Base-by-base conservation (phyloP, 1,140 invertebrate species). In the Linepithema humile region DNA sequence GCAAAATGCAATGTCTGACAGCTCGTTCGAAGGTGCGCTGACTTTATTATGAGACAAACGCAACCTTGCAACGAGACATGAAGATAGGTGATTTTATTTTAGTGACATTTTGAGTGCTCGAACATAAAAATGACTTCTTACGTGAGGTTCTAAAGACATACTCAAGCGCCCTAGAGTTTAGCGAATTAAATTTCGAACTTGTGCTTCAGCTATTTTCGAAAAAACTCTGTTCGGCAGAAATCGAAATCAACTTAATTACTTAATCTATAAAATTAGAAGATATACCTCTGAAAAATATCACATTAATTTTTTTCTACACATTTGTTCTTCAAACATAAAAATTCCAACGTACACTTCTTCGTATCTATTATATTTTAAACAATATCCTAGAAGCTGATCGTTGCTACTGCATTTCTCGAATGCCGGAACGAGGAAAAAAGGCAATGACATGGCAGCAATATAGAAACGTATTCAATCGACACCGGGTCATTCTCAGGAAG, bases 1-100 rank as follows among this genome's bases (percentile, higher is more conserved):
- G 48, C 32, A 10, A 53, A 20, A 77, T 65, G 15, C 43, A 50
- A 20, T 67, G 72, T 75, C 57, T 26, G 38, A 75, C 38, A 32
- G 12, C 5, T 45, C 38, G 23, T 1, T 26, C 10, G 12, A 64
- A 74, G 26, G 9, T 53, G 32, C 6, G 12, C 20, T 35, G 59
- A 78, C 23, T 67, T 67, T 40, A 38, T 53, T 50, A 77, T 6
- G 12, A 26, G 15, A 38, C 32, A 7, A 72, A 43, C 17, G 23
- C 17, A 12, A 55, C 50, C 50, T 55, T 55, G 50, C 50, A 55
- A 9, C n/a, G n/a, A 55, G 53, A 23, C 53, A 7, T 23, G 53
- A 55, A 3, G 53, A 3, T 3, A 45, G 10, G 43, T 15, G 10
- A 45, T 45, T 9, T 15, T 45, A 45, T 45, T 45, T 45, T 45